Percentiles rank a stretch among this genome's conserved stretches.
Evolutionary conservation across 2,113 vertebrate genomes (phyloP).

Genomic region (Aythya baeri): DNA sequence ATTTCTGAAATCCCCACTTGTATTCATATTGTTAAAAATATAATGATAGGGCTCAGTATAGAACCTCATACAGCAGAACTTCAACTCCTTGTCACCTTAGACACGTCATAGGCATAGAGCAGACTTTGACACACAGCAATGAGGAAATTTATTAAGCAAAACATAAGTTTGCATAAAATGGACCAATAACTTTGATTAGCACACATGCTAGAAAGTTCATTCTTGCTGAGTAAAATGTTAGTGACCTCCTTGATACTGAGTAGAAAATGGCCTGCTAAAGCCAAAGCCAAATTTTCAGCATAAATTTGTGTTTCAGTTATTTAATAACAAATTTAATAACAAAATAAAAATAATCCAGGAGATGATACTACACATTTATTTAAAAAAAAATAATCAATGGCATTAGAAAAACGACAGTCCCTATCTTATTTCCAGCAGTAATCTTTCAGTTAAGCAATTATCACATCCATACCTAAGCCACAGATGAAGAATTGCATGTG

Average conservation of each 20-base stretch:
- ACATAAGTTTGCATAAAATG: not conserved
- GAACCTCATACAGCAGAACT: not conserved
- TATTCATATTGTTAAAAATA: fast-evolving
- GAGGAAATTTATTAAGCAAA: not conserved
- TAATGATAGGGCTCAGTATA: not conserved
- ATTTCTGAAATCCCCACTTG: not conserved
- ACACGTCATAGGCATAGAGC: fast-evolving
- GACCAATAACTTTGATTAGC: not conserved
- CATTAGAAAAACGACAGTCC: not conserved
- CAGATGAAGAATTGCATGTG: not conserved
- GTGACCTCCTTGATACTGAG: not conserved
- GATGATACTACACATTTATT: not conserved
- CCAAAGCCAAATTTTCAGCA: not conserved
- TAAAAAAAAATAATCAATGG: not conserved
- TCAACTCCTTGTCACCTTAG: not conserved
- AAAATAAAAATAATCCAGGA: not conserved
- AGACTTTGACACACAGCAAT: not conserved
- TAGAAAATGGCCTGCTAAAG: not conserved
- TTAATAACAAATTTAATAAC: not conserved
- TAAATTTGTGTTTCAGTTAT: not conserved
- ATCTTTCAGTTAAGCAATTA: not conserved
- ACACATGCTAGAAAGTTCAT: not conserved
- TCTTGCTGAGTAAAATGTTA: fast-evolving
- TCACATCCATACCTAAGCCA: not conserved
- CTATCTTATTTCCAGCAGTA: not conserved